Percentiles rank a stretch among this genome's conserved stretches.
Evolutionary conservation across 1,140 invertebrate genomes (phyloP).

Genomic region (Theocolax elegans): DNA sequence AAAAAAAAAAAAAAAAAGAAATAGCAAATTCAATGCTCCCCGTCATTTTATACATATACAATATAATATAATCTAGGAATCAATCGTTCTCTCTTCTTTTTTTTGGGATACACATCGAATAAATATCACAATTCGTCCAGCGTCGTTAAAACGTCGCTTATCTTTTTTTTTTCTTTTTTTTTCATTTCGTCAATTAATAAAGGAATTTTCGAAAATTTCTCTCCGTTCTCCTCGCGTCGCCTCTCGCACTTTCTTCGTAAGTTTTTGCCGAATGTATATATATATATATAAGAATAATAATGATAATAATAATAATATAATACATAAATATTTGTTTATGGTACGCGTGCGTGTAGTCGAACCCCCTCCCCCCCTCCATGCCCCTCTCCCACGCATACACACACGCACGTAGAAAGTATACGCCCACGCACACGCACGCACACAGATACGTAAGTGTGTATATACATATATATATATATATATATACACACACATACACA

Average conservation of each 20-base stretch:
- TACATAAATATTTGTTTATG: constrained; percentile 35
- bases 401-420: too few species aligned
- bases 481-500: neutral
- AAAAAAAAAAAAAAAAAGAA: too few species aligned
- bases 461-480: neutral
- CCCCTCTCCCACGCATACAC: too few species aligned
- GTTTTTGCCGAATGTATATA: constrained; percentile 25
- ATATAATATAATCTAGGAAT: constrained; percentile 43
- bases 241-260: constrained; percentile 35
- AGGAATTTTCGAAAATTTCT: constrained; percentile 35
- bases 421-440: too few species aligned
- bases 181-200: too few species aligned
- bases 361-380: too few species aligned
- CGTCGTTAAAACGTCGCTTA: constrained; percentile 4
- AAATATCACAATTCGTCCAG: constrained; percentile 39
- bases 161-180: constrained; percentile 9
- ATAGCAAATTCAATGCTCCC: too few species aligned
- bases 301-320: too few species aligned
- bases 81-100: too few species aligned
- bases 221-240: constrained; percentile 29
- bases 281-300: too few species aligned
- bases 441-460: neutral
- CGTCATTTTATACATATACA: too few species aligned
- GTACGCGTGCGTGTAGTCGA: too few species aligned
- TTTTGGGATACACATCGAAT: constrained; percentile 43